Evolutionary conservation across 1,140 invertebrate species (phyloP).

Genomic region (Thereuonema tuberculata): DNA sequence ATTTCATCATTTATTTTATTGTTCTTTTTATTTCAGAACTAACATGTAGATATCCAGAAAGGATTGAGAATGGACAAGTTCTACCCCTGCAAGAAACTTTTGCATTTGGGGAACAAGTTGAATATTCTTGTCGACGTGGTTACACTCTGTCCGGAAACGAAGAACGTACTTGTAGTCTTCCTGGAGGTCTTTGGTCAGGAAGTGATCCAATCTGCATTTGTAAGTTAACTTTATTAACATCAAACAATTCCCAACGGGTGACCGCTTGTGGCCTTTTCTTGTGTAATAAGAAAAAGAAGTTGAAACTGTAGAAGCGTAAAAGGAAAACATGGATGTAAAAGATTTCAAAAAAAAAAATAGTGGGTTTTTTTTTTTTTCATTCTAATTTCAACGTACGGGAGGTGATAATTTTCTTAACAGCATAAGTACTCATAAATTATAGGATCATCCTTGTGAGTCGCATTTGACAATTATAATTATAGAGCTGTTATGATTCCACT

Average conservation of each 20-base stretch:
- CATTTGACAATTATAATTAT: too few species aligned
- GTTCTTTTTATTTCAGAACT: too few species aligned
- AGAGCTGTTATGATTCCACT: too few species aligned
- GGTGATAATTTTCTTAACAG: too few species aligned
- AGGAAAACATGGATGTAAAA: neutral
- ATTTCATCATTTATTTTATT: too few species aligned
- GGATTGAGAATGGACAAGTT: too few species aligned
- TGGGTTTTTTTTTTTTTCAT: neutral
- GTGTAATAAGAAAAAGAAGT: neutral
- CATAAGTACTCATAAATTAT: too few species aligned
- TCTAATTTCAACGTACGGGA: neutral
- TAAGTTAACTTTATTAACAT: constrained; percentile 4
- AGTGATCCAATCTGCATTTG: neutral
- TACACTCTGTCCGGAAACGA: neutral
- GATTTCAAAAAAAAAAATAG: neutral
- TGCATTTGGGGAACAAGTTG: constrained; percentile 6
- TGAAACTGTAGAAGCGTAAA: neutral
- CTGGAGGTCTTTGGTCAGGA: neutral
- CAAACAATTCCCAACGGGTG: neutral
- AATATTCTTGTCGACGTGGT: constrained; percentile 2
- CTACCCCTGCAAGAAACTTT: too few species aligned
- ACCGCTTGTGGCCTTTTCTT: neutral
- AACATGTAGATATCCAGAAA: too few species aligned
- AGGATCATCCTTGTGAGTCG: too few species aligned
- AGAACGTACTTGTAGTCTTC: neutral